These are phyloP conservation scores for Nematostella vectensis DNA, from an alignment of 92 coral and sea anemone genomes.

Conservation along the genomic window DNA sequence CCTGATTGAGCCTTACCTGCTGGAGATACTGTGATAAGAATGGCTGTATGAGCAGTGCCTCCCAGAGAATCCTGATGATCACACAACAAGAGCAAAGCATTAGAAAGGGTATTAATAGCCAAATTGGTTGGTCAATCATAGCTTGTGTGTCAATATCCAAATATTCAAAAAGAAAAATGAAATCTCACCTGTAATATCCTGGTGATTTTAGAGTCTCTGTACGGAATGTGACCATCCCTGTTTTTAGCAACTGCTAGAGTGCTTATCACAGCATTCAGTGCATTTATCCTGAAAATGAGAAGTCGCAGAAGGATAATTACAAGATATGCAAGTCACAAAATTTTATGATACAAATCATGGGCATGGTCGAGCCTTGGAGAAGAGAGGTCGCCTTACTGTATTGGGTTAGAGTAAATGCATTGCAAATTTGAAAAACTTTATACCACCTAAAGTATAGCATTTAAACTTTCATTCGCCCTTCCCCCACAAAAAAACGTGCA, in stretches of 20 bases:
- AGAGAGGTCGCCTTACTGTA: too few relatives aligned
- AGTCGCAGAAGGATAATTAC: background rate
- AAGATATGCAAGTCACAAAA: background rate
- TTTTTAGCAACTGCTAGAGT: constrained; percentile 65
- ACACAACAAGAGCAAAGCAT: too few relatives aligned
- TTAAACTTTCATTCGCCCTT: too few relatives aligned
- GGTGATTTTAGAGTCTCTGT: constrained; percentile 83
- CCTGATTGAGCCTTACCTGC: constrained; percentile 46
- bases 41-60: constrained; percentile 74
- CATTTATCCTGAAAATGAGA: constrained; percentile 58
- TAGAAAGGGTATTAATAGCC: too few relatives aligned
- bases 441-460: too few relatives aligned
- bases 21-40: constrained; percentile 85
- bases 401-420: too few relatives aligned
- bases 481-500: too few relatives aligned
- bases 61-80: constrained; percentile 82
- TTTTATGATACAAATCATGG: too few relatives aligned
- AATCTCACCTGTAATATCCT: constrained; percentile 73
- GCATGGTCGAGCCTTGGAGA: too few relatives aligned
- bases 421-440: too few relatives aligned
- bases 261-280: constrained; percentile 71
- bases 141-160: too few relatives aligned
- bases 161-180: background rate
- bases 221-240: constrained; percentile 67
- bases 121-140: too few relatives aligned